Conservation (phyloP, 2,797 vertebrate genomes). For the Pangasius mekongensis region DNA sequence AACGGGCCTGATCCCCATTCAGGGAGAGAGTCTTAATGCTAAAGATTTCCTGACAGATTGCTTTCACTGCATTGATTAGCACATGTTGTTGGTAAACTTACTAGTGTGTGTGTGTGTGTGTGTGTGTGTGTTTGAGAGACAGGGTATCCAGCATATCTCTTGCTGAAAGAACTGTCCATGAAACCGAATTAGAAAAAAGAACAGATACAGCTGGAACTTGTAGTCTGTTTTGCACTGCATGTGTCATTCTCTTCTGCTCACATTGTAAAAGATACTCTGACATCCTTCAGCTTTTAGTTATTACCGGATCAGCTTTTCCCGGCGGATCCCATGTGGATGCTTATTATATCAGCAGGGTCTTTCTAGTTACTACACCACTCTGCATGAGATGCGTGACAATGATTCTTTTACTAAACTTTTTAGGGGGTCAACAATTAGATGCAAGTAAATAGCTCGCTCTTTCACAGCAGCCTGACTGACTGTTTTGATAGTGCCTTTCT, state of each 20-base stretch:
- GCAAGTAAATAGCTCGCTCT: constrained; percentile 36
- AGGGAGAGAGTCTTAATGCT: constrained; percentile 75
- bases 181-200: constrained; percentile 38
- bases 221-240: constrained; percentile 16
- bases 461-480: constrained; percentile 41
- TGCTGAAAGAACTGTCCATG: constrained; percentile 67
- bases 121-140: constrained; percentile 53
- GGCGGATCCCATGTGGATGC: constrained; percentile 6
- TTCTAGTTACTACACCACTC: constrained; percentile 49
- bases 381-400: constrained; percentile 46
- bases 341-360: constrained; percentile 33
- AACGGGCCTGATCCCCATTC: constrained; percentile 76
- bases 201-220: constrained; percentile 69
- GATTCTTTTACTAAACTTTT: constrained; percentile 47
- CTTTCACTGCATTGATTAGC: constrained; percentile 80
- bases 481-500: constrained; percentile 46
- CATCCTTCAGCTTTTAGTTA: constrained; percentile 52
- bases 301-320: constrained; percentile 32
- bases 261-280: constrained; percentile 59
- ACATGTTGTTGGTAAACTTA: constrained; percentile 74
- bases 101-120: constrained; percentile 60
- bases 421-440: constrained; percentile 42
- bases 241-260: not conserved
- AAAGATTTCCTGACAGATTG: constrained; percentile 85
- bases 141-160: constrained; percentile 59